phyloP scores from a whole-genome alignment of 2,797 vertebrate species.

The Syncerus caffer region DNA sequence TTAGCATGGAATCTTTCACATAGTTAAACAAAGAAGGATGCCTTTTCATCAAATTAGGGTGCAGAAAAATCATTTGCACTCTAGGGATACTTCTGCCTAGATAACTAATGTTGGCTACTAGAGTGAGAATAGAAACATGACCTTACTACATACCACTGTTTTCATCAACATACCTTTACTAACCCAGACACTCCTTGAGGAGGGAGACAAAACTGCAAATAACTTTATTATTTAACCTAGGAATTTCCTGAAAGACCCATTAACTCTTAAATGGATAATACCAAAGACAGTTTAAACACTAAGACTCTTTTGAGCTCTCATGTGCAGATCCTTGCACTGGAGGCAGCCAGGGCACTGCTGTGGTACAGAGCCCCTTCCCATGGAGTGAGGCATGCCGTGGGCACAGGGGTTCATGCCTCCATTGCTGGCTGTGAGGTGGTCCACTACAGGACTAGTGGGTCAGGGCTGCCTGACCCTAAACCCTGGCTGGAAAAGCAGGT shows the following conservation, averaged over 20 bases:
- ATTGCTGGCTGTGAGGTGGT: neutral
- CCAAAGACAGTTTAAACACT: neutral
- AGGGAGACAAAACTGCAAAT: constrained; percentile 24
- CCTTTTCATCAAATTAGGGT: neutral
- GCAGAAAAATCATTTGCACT: neutral
- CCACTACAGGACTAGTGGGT: neutral
- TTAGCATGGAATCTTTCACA: neutral
- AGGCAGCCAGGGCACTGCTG: neutral
- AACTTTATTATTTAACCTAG: constrained; percentile 10
- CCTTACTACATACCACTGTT: neutral
- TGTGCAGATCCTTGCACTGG: neutral
- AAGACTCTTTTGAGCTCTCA: neutral
- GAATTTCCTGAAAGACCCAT: neutral
- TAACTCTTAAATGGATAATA: neutral
- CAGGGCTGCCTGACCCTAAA: neutral
- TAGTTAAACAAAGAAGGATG: constrained; percentile 2
- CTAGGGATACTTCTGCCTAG: neutral
- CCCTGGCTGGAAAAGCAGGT: neutral
- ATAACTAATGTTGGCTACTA: neutral
- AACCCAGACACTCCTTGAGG: neutral
- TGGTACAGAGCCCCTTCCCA: neutral
- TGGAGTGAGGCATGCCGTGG: neutral
- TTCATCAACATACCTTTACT: constrained; percentile 20
- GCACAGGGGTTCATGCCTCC: neutral
- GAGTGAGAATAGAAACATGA: neutral